Percentiles rank a stretch among this genome's conserved stretches.
Evolutionary conservation across 2,113 vertebrate species (phyloP).

Genomic region (Prunella fulvescens): DNA sequence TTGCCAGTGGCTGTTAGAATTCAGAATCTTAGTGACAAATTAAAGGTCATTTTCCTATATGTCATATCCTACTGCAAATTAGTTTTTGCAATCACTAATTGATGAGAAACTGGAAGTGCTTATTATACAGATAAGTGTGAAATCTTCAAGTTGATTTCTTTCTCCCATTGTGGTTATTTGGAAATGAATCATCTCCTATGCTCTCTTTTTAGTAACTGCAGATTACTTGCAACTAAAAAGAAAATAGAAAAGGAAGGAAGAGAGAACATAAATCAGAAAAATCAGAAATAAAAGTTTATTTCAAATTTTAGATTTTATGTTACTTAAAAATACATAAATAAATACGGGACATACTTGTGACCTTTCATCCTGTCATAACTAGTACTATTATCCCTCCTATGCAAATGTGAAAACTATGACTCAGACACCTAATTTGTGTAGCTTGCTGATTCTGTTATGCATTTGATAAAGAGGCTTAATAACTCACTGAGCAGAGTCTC

Average conservation of each 20-base stretch:
- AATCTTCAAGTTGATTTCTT: constrained; percentile 31
- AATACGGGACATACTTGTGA: neutral
- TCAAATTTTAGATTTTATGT: neutral
- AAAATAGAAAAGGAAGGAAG: neutral
- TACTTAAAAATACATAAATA: neutral
- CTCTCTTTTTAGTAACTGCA: constrained; percentile 15
- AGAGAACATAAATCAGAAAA: neutral
- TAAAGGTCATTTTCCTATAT: constrained; percentile 11
- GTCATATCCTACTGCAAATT: neutral
- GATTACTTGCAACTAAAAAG: neutral
- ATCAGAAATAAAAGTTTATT: neutral
- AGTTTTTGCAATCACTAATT: neutral
- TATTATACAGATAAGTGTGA: constrained; percentile 23
- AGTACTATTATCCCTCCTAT: neutral
- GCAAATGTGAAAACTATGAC: neutral
- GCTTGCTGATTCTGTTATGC: neutral
- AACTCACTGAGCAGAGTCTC: neutral
- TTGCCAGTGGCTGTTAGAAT: neutral
- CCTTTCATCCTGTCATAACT: neutral
- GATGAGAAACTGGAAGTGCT: constrained; percentile 17
- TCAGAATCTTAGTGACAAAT: neutral
- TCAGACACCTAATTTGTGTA: neutral
- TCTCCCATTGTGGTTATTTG: neutral
- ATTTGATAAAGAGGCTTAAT: neutral
- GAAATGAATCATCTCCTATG: constrained; percentile 19